These are phyloP conservation scores for Chrysolina haemoptera DNA, from an alignment of 2,888 invertebrate species.

Conservation along the genomic window DNA sequence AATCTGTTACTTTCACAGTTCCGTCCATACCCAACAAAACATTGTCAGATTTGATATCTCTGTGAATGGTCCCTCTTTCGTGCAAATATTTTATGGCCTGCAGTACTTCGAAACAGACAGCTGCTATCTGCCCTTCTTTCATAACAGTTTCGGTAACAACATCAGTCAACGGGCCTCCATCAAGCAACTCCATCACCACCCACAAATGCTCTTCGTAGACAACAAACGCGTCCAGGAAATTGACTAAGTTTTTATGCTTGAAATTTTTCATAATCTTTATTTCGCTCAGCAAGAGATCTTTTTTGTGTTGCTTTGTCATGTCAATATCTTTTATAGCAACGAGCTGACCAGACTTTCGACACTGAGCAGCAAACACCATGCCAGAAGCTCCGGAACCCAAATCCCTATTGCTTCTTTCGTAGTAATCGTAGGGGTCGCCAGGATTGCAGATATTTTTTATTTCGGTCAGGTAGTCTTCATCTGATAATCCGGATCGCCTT, in stretches of 20 bases:
- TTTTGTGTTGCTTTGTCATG: constrained; percentile 93
- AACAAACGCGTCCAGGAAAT: constrained; percentile 95
- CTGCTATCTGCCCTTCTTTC: constrained; percentile 97
- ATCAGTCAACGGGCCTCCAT: constrained; percentile 96
- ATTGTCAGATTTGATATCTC: constrained; percentile 98
- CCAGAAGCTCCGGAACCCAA: constrained; percentile 95
- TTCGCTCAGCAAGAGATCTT: constrained; percentile 96
- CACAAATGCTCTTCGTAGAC: constrained; percentile 89
- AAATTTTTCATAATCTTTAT: constrained; percentile 93
- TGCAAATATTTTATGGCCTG: constrained; percentile 92
- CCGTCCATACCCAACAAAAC: constrained; percentile 95
- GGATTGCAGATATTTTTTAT: constrained; percentile 85
- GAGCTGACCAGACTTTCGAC: constrained; percentile 78
- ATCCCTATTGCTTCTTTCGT: constrained; percentile 84
- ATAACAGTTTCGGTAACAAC: constrained; percentile 98
- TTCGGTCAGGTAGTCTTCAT: constrained; percentile 82
- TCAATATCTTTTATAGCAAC: constrained; percentile 98
- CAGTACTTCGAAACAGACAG: constrained; percentile 91
- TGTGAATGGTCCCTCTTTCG: constrained; percentile 90
- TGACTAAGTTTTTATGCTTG: constrained; percentile 92
- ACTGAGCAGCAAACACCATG: constrained; percentile 91
- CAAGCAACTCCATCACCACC: constrained; percentile 97
- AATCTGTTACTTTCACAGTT: constrained; percentile 93
- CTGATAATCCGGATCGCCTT: constrained; percentile 72
- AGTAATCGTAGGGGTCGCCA: constrained; percentile 86